Percentiles rank a stretch among this genome's conserved stretches.
phyloP scores from a whole-genome alignment of 1,140 invertebrate genomes.

The Gyrodactylus salaris region DNA sequence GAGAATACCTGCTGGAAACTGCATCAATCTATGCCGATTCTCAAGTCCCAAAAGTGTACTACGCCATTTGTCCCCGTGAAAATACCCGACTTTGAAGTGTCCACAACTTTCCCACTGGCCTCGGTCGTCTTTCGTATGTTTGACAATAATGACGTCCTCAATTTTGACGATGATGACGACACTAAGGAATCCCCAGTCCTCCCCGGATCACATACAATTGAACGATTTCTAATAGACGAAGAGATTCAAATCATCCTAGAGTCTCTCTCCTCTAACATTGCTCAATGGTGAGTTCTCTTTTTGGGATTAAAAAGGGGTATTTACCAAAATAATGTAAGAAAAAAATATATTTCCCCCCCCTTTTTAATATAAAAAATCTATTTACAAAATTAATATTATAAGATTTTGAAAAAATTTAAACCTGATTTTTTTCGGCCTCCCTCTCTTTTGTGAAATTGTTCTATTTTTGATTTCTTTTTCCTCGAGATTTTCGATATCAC shows the following conservation, averaged over 20 bases:
- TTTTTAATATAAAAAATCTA: too few species aligned
- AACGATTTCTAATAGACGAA: conserved; percentile 3
- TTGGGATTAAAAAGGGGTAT: too few species aligned
- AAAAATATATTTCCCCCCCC: too few species aligned
- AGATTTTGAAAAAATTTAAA: too few species aligned
- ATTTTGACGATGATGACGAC: conserved; percentile 22
- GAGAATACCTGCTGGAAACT: conserved; percentile 1
- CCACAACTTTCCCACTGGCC: conserved; percentile 46
- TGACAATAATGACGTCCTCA: conserved; percentile 89
- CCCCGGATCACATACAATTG: conserved; percentile 2
- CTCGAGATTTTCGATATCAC: too few species aligned
- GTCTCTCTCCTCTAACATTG: not conserved
- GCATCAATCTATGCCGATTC: not conserved
- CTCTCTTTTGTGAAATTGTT: too few species aligned
- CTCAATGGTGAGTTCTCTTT: not conserved
- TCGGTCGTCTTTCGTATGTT: conserved; percentile 34
- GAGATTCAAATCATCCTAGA: not conserved
- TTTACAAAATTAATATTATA: too few species aligned
- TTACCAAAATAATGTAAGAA: too few species aligned
- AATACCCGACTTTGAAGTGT: conserved; percentile 20
- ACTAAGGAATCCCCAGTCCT: not conserved
- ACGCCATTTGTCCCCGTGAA: conserved; percentile 62
- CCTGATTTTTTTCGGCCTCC: too few species aligned
- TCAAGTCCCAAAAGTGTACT: not conserved
- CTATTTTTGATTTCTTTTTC: too few species aligned